Evolutionary conservation across 2,888 invertebrate species (phyloP).

Genomic region (Polylopha cassiicola): DNA sequence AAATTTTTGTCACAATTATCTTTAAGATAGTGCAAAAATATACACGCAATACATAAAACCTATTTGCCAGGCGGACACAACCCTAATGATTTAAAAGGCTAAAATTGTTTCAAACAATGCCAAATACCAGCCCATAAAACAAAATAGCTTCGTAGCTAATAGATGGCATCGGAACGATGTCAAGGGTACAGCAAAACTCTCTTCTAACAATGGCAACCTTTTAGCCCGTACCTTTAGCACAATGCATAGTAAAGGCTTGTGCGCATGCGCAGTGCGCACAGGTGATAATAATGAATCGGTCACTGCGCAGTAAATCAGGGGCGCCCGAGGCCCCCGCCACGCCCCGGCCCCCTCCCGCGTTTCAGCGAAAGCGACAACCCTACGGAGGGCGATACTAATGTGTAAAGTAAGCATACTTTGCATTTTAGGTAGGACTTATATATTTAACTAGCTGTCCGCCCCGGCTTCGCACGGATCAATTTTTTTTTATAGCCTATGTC

Average conservation of each 20-base stretch:
- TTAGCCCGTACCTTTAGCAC: constrained; percentile 21
- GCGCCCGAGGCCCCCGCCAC: constrained; percentile 29
- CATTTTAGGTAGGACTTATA: no score
- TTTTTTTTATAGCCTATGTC: no score
- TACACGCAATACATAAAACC: no score
- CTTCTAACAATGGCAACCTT: constrained; percentile 16
- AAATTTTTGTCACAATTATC: no score
- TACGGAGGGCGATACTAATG: constrained; percentile 36
- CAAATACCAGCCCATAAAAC: no score
- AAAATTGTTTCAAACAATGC: no score
- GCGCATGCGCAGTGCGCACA: constrained; percentile 26
- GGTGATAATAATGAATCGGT: constrained; percentile 43
- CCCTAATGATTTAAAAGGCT: no score
- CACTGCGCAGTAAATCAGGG: constrained; percentile 38
- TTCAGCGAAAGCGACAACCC: constrained; percentile 44
- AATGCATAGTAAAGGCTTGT: constrained; percentile 20
- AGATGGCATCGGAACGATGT: constrained; percentile 12
- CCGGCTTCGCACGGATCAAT: no score
- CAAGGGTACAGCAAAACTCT: constrained; percentile 17
- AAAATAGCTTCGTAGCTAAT: not conserved
- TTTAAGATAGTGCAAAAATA: no score
- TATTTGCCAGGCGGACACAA: no score
- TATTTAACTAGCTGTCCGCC: no score
- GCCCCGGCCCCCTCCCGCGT: constrained; percentile 30
- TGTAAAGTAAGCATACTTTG: constrained; percentile 25